Conservation (phyloP, 2,888 invertebrate genomes). For the Dinocampus coccinellae region DNA sequence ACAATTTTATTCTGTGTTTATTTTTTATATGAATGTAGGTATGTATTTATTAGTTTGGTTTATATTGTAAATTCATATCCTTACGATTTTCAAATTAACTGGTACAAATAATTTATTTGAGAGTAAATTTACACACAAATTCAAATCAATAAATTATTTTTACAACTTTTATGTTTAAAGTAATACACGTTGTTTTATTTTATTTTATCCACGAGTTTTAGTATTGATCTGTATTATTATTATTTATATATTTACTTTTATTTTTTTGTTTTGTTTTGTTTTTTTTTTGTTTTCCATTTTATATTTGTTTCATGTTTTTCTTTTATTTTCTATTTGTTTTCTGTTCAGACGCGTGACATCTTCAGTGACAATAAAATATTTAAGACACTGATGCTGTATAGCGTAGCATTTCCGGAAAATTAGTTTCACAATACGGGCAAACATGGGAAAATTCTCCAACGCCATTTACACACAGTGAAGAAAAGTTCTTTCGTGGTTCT, state of each 20-base stretch:
- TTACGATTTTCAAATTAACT: not conserved
- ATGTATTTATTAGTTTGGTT: not conserved
- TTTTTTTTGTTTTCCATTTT: not conserved
- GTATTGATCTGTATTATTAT: too few relatives aligned
- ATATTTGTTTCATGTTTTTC: not conserved
- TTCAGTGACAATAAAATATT: conserved; percentile 11
- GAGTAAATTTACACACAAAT: conserved; percentile 1
- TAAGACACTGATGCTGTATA: conserved; percentile 1
- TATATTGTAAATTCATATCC: not conserved
- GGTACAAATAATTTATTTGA: conserved; percentile 11
- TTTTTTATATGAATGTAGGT: not conserved
- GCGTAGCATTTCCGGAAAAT: conserved; percentile 18
- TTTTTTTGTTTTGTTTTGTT: not conserved
- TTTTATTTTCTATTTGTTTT: conserved; percentile 2
- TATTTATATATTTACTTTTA: not conserved
- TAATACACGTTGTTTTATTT: not conserved
- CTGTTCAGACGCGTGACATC: not conserved
- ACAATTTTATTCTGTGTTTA: not conserved
- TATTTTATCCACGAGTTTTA: not conserved
- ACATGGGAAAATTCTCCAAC: conserved; percentile 11
- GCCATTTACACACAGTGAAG: conserved; percentile 5
- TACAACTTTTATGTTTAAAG: not conserved
- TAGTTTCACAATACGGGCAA: conserved; percentile 19
- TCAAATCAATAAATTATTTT: conserved; percentile 18
- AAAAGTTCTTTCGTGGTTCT: conserved; percentile 12